A percentile compares a stretch with the other conserved stretches of the same genome.
Conservation (phyloP, 2,797 vertebrate genomes). For the Pantherophis alleghaniensis region DNA sequence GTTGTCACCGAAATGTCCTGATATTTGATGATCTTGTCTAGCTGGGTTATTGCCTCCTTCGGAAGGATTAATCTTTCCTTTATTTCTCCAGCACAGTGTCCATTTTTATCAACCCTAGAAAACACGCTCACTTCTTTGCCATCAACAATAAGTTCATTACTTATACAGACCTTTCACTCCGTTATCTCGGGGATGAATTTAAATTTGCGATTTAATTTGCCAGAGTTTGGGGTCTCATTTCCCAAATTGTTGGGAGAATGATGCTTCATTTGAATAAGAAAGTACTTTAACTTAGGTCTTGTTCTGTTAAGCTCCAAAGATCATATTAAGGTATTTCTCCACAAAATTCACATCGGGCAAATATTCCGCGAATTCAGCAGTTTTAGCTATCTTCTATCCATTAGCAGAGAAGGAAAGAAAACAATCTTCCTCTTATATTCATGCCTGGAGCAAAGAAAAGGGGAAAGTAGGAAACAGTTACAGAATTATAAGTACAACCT, state of each 20-base stretch:
- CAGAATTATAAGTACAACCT: conserved; percentile 75
- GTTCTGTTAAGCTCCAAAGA: conserved; percentile 44
- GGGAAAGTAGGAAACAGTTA: conserved; percentile 62
- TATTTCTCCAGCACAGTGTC: not conserved
- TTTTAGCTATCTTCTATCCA: conserved; percentile 68
- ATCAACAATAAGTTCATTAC: not conserved
- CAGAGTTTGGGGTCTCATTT: conserved; percentile 65
- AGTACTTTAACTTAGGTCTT: conserved; percentile 38
- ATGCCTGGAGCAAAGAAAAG: conserved; percentile 66
- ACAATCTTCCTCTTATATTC: conserved; percentile 60
- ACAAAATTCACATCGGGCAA: conserved; percentile 60
- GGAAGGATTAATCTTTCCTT: not conserved
- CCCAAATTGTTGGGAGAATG: conserved; percentile 56
- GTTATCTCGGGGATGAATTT: not conserved
- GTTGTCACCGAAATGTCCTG: not conserved
- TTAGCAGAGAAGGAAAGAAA: conserved; percentile 69
- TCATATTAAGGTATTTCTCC: conserved; percentile 57
- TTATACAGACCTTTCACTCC: not conserved
- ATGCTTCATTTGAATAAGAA: conserved; percentile 47
- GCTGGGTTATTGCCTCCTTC: not conserved
- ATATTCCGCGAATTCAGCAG: conserved; percentile 71
- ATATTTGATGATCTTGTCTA: not conserved
- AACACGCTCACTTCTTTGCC: not conserved
- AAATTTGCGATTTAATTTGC: conserved; percentile 68
- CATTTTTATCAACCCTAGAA: not conserved